Evolutionary conservation across 1,140 invertebrate genomes (phyloP), one percentile per base, ranked within the genome.

Genomic region (Sarcophaga bullata): DNA sequence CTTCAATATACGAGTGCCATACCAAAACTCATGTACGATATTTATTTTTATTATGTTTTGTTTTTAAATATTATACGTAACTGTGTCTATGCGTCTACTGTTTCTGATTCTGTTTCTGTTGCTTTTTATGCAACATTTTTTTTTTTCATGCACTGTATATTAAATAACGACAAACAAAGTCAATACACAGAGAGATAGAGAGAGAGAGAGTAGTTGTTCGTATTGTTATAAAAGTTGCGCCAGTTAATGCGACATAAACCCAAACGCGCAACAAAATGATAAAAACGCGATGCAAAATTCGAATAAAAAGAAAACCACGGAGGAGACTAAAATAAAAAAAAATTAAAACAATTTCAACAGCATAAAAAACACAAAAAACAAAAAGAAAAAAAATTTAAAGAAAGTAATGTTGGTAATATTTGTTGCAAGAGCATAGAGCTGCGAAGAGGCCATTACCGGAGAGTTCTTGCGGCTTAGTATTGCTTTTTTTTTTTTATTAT

Each of bases 201-300:
- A 37, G 25, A 37, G 25, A 37, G 25, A 68, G 62, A 58, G 54
- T 11, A 68, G 75, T 78, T 50, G n/a, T 78, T 78, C 25, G 48
- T 50, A 78, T 78, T 19, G 75, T 52, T 52, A 78, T 52, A 76
- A 72, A 78, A 78, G 75, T 78, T 78, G 48, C 49, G 75, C n/a
- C 75, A 78, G 17, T 78, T 78, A 78, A 78, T 50, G n/a, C 48
- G 75, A 78, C 75, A 78, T 52, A 78, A 78, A 78, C 8, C 75
- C 75, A 50, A 78, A 52, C 75, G 75, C 75, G 75, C 75, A 52
- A 52, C 75, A 19, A 78, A 50, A 78, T 52, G 15, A 50, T 9
- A 78, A 78, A 78, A 52, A 52, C 11, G 6, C 11, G 6, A 25
- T 78, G 75, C 75, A 52, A 5, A 78, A 52, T 50, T 8, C 62